Conservation (phyloP, 2,888 invertebrate species). For the Plagodis pulveraria region DNA sequence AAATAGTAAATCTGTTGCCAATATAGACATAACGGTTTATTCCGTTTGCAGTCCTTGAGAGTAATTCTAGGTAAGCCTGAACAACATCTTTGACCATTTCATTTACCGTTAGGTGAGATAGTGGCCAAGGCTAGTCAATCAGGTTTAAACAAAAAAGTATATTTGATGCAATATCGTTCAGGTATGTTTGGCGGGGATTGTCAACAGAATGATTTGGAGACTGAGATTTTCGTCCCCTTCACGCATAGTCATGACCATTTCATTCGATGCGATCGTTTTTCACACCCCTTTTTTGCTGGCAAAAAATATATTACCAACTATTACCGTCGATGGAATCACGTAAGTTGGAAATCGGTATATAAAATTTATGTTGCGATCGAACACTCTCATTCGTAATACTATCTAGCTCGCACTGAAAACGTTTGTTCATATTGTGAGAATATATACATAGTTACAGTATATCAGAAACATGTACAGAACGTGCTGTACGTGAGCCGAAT, state of each 20-base stretch:
- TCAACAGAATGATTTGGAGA: slow-evolving; percentile 51
- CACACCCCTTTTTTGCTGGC: slow-evolving; percentile 44
- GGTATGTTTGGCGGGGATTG: slow-evolving; percentile 36
- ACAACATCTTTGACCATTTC: no score
- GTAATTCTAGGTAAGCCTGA: no score
- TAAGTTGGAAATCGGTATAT: slow-evolving; percentile 32
- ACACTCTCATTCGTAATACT: slow-evolving; percentile 2
- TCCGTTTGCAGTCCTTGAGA: no score
- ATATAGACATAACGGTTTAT: no score
- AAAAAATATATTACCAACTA: slow-evolving; percentile 38
- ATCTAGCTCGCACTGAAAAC: slow-evolving; percentile 1
- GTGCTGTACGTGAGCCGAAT: slow-evolving; percentile 21
- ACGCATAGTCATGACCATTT: slow-evolving; percentile 55
- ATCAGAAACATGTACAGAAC: slow-evolving; percentile 34
- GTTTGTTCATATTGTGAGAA: background rate
- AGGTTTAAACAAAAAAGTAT: no score
- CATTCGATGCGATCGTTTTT: slow-evolving; percentile 50
- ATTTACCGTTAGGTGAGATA: no score
- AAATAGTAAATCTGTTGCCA: no score
- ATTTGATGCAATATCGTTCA: background rate
- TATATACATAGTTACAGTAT: background rate
- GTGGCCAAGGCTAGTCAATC: no score
- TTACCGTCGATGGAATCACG: slow-evolving; percentile 43
- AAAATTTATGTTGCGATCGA: slow-evolving; percentile 12
- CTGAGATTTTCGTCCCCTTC: slow-evolving; percentile 41